Evolutionary conservation across 2,888 invertebrate species (phyloP), one percentile per base, ranked within the genome.

Genomic region (Heteromyza rotundicornis): DNA sequence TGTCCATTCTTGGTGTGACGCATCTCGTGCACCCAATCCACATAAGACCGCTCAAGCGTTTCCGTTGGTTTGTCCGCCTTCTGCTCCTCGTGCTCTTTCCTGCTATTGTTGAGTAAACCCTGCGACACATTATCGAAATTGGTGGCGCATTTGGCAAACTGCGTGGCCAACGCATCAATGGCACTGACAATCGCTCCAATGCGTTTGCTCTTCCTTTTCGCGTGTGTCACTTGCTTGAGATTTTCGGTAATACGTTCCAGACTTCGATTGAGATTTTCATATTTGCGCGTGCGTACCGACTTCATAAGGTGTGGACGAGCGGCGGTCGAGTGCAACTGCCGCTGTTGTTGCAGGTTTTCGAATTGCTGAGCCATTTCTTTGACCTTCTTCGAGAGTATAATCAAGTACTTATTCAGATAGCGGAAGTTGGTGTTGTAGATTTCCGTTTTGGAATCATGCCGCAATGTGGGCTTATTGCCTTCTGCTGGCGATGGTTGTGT

Each of bases 1-100:
- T 75, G 70, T 0, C 83, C 83, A 65, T 77, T 80, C 27, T 67
- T 55, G 0, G 80, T 78, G 50, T 72, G 71, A 5, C 80, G 74
- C 76, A 83, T 75, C 57, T 83, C 82, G 20, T 72, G 63, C 36
- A 83, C 74, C 83, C 83, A 83, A 35, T 80, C 77, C 1, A 70
- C 70, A 59, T 83, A 83, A 1, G 70, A 68, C 47, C 76, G 77
- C 36, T 50, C 50, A 2, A n/a, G 10, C 3, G 50, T 5, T 2
- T 64, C 64, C 2, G 64, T 62, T 55, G 58, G 61, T 23, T 64
- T 57, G 3, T 16, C 49, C 8, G 50, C 50, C 23, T 16, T 22
- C 23, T 47, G 2, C 17, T 16, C 12, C 23, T n/a, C 10, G 22
- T 10, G 23, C 8, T 12, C 2, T 51, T 51, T 12, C n/a, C n/a